Evolutionary conservation across 2,888 invertebrate genomes (phyloP).

Genomic region (Spisula solida): DNA sequence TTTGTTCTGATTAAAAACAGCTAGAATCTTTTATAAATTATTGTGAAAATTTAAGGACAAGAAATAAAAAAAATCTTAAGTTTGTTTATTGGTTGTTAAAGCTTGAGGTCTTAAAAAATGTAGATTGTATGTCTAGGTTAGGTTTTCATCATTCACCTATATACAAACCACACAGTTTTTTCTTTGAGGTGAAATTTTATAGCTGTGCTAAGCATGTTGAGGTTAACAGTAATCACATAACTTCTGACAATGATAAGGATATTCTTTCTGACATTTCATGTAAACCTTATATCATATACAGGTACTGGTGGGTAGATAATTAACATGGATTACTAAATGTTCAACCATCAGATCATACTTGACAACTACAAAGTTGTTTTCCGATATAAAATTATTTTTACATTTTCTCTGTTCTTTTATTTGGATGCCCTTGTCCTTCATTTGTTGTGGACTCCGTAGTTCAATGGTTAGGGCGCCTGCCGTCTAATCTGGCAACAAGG

Average conservation of each 20-base stretch:
- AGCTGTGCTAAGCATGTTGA: neutral
- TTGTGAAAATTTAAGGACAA: too few relatives aligned
- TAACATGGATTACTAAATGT: neutral
- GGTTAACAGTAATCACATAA: neutral
- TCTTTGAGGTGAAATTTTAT: neutral
- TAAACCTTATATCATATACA: neutral
- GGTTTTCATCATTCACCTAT: too few relatives aligned
- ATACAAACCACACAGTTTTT: neutral
- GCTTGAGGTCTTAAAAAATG: too few relatives aligned
- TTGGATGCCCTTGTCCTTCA: neutral
- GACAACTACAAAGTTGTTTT: neutral
- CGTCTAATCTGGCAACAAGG: too few relatives aligned
- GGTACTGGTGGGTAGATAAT: neutral
- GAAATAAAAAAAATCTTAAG: too few relatives aligned
- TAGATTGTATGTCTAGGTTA: too few relatives aligned
- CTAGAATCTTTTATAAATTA: too few relatives aligned
- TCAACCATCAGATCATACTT: neutral
- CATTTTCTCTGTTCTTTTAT: neutral
- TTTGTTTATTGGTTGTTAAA: too few relatives aligned
- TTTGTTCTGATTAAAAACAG: too few relatives aligned
- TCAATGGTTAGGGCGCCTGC: too few relatives aligned
- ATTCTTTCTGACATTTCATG: slow-evolving; percentile 6
- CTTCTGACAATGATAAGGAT: neutral
- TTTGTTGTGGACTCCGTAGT: too few relatives aligned
- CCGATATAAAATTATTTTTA: neutral